Conservation (phyloP, 2,888 invertebrate genomes). For the Hyalella azteca region DNA sequence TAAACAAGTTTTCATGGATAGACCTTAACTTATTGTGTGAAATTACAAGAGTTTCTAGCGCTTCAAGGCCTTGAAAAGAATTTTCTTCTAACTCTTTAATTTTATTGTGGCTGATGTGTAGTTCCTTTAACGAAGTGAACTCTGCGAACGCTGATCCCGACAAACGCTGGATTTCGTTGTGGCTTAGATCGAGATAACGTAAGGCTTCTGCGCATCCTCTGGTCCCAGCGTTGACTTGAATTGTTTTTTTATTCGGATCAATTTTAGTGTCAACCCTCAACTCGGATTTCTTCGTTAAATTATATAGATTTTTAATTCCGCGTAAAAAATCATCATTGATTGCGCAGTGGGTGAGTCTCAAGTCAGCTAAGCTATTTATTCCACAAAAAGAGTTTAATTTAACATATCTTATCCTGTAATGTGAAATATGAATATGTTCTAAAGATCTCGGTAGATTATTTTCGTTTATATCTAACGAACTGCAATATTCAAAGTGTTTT, state of each 20-base stretch:
- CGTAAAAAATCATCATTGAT: not conserved
- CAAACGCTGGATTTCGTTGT: too few relatives aligned
- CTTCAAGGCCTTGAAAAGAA: constrained; percentile 74
- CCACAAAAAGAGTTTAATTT: not conserved
- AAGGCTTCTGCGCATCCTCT: too few relatives aligned
- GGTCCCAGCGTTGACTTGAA: too few relatives aligned
- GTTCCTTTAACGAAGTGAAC: too few relatives aligned
- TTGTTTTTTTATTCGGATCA: too few relatives aligned
- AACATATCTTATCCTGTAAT: not conserved
- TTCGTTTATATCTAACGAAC: too few relatives aligned
- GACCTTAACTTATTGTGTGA: constrained; percentile 79
- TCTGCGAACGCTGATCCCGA: too few relatives aligned
- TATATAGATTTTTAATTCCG: not conserved
- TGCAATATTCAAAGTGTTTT: too few relatives aligned
- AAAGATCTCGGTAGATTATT: not conserved
- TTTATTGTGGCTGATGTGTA: too few relatives aligned
- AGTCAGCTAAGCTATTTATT: not conserved
- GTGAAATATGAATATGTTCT: not conserved
- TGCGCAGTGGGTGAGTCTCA: not conserved
- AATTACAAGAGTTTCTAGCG: constrained; percentile 75
- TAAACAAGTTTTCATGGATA: constrained; percentile 78
- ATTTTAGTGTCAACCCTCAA: too few relatives aligned
- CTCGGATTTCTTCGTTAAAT: too few relatives aligned
- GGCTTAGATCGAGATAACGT: too few relatives aligned
- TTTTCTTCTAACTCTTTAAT: constrained; percentile 62